Base-by-base conservation (phyloP, 1,140 invertebrate species). In the Drosophila santomea region DNA sequence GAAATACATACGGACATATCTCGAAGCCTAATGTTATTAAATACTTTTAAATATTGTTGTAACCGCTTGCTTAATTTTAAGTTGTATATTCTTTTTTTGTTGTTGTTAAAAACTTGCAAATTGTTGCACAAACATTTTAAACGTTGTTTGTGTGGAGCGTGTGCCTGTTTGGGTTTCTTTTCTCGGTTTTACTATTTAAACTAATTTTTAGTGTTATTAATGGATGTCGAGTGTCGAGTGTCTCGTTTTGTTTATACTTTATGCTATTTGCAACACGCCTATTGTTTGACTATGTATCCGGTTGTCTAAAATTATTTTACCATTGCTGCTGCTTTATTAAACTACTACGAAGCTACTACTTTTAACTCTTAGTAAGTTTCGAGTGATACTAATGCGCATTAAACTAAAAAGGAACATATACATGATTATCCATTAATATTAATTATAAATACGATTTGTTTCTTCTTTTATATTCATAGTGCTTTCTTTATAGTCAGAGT, bases 351-450 rank as follows among this genome's bases (percentile, higher is more conserved):
- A 88, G 84, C 84, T 80, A 80, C 84, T 88, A 89, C 80, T 38
- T 79, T 77, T 79, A 81, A 79, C 72, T 61, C 61, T 85, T 83
- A 88, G 61, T 82, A 79, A 58, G 68, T 75, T 74, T 36, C 57
- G 43, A 41, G 62, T 77, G 72, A 89, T 83, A 86, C 80, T 76
- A 79, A 83, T 88, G 77, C 78, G 69, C 75, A 77, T 91, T 89
- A 91, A 91, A 90, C 78, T 91, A 82, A 91, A 91, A 91, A 91
- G 89, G 89, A 91, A 91, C 89, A 91, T 91, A 91, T 90, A 85
- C 74, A 79, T 89, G 81, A 75, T 85, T 89, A 90, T 88, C 78
- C 63, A 82, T 71, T 83, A 80, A 84, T 79, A 80, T 79, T 68
- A 83, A 68, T 60, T 85, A 85, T 86, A 76, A 81, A 59, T 78